Percentiles rank a stretch among this genome's conserved stretches.
These are phyloP conservation scores for Neomicropteryx cornuta DNA, from an alignment of 1,140 invertebrate species.

Conservation along the genomic window DNA sequence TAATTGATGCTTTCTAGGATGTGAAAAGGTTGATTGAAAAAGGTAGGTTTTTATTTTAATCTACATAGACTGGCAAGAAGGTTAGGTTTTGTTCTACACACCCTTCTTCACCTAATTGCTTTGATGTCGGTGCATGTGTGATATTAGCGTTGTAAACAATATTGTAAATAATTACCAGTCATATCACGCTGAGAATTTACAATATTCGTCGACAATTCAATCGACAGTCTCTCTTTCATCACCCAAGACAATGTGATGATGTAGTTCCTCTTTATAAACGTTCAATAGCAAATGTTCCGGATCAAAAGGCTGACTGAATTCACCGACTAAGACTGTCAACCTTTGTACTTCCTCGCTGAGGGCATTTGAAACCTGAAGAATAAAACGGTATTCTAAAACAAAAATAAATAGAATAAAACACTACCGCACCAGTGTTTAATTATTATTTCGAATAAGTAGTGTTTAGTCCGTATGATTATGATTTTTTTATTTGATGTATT, in stretches of 20 bases:
- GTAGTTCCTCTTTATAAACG: slow-evolving; percentile 92
- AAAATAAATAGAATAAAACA: too few relatives aligned
- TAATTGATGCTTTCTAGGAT: too few relatives aligned
- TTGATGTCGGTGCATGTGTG: too few relatives aligned
- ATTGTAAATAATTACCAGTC: slow-evolving; percentile 69
- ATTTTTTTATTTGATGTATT: too few relatives aligned
- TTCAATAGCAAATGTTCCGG: slow-evolving; percentile 79
- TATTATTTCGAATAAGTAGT: slow-evolving; percentile 1
- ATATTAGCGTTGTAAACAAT: too few relatives aligned
- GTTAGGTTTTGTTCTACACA: too few relatives aligned
- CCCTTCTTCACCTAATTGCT: too few relatives aligned
- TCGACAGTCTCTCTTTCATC: slow-evolving; percentile 82
- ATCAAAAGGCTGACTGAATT: slow-evolving; percentile 89
- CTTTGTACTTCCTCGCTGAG: slow-evolving; percentile 93
- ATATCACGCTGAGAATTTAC: slow-evolving; percentile 86
- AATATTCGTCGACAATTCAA: slow-evolving; percentile 78
- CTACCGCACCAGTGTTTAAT: too few relatives aligned
- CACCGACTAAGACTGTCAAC: slow-evolving; percentile 85
- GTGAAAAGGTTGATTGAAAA: too few relatives aligned
- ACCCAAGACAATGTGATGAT: slow-evolving; percentile 83
- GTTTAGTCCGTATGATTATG: slow-evolving; percentile 1
- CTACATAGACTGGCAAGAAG: too few relatives aligned
- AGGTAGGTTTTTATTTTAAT: too few relatives aligned
- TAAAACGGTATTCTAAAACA: too few relatives aligned
- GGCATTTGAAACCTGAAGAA: slow-evolving; percentile 65